Evolutionary conservation across 2,797 vertebrate genomes (phyloP).

Genomic region (Novumbra hubbsi): DNA sequence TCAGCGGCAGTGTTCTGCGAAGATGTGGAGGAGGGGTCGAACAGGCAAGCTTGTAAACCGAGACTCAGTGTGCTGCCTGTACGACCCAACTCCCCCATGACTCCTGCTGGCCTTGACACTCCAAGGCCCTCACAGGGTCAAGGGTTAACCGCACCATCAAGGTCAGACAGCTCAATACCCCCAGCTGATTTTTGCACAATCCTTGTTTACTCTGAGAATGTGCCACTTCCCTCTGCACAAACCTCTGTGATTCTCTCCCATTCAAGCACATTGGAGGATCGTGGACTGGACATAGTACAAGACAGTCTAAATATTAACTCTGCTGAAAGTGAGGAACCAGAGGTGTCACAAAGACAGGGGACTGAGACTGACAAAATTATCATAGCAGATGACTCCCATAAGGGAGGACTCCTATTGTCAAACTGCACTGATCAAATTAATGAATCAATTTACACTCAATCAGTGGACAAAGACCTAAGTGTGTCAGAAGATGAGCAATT

Average conservation of each 20-base stretch:
- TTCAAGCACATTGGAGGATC: slow-evolving; percentile 28
- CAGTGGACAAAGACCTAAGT: background rate
- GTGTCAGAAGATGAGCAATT: background rate
- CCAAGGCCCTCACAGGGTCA: background rate
- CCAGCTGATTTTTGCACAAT: slow-evolving; percentile 46
- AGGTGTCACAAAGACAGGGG: background rate
- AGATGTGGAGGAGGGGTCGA: slow-evolving; percentile 71
- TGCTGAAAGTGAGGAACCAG: background rate
- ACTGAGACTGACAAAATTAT: background rate
- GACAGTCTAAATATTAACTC: background rate
- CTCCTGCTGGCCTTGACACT: background rate
- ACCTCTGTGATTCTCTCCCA: slow-evolving; percentile 18
- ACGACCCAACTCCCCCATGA: slow-evolving; percentile 54
- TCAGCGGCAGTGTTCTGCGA: slow-evolving; percentile 87
- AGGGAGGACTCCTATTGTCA: background rate
- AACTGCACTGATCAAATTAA: background rate
- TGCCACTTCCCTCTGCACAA: slow-evolving; percentile 25
- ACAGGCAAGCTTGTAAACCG: slow-evolving; percentile 60
- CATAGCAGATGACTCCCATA: background rate
- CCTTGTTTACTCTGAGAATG: slow-evolving; percentile 51
- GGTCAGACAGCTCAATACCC: background rate
- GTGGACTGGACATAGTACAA: background rate
- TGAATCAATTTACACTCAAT: background rate
- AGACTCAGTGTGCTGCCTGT: slow-evolving; percentile 71
- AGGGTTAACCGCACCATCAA: background rate